Conservation (phyloP, 2,888 invertebrate genomes). For the Cheilosia scutellata region DNA sequence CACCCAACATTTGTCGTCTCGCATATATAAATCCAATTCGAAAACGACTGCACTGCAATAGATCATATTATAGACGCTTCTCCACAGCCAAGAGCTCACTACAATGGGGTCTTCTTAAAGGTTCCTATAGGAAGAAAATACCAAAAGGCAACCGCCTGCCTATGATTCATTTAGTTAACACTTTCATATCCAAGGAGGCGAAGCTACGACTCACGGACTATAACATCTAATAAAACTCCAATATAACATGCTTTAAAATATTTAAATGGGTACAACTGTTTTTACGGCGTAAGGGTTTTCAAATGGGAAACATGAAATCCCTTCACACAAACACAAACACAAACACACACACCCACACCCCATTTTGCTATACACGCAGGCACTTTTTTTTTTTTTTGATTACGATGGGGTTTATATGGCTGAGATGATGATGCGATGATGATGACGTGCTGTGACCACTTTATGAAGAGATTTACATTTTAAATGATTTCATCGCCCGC, state of each 20-base stretch:
- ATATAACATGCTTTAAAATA: conserved; percentile 74
- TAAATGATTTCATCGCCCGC: conserved; percentile 76
- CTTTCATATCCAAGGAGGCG: conserved; percentile 11
- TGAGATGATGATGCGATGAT: conserved; percentile 69
- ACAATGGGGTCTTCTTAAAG: background rate
- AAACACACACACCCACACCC: conserved; percentile 14
- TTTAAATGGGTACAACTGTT: conserved; percentile 63
- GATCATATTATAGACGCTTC: conserved; percentile 35
- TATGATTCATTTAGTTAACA: conserved; percentile 65
- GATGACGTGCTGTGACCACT: conserved; percentile 78
- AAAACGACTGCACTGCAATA: conserved; percentile 59
- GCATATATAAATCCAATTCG: conserved; percentile 56
- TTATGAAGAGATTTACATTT: conserved; percentile 78
- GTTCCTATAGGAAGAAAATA: background rate
- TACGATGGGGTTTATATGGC: conserved; percentile 55
- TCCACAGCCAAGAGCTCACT: background rate
- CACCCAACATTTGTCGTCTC: conserved; percentile 44
- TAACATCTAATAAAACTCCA: conserved; percentile 66
- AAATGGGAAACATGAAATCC: conserved; percentile 39
- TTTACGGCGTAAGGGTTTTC: conserved; percentile 41
- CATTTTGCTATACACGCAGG: conserved; percentile 23
- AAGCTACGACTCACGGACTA: background rate
- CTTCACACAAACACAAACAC: conserved; percentile 15
- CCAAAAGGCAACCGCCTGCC: conserved; percentile 6
- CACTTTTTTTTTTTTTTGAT: conserved; percentile 37